phyloP scores from a whole-genome alignment of 2,113 vertebrate genomes.

The Neodon shergylaensis region DNA sequence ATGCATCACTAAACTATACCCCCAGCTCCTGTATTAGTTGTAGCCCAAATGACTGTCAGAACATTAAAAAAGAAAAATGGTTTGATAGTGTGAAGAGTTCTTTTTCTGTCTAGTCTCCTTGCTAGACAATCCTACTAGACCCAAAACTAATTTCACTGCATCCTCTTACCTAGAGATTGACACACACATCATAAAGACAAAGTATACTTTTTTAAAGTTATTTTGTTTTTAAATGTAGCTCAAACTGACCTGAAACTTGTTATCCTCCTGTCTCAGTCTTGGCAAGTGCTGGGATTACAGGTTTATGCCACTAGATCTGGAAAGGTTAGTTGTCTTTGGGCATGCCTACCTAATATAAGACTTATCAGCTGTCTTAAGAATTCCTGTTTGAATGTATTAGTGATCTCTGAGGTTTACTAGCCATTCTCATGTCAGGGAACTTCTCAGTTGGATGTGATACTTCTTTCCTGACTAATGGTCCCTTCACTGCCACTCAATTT shows the following conservation, averaged over 20 bases:
- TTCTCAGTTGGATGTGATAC: background rate
- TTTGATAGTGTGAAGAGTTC: background rate
- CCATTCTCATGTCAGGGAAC: background rate
- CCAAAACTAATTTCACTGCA: background rate
- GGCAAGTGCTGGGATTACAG: background rate
- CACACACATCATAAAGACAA: background rate
- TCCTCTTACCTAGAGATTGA: background rate
- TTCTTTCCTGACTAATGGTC: background rate
- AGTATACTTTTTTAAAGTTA: background rate
- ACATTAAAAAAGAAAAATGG: background rate
- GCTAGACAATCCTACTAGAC: background rate
- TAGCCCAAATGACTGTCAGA: background rate
- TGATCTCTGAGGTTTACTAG: background rate
- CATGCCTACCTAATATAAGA: background rate
- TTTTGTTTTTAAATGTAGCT: background rate
- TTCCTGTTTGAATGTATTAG: background rate
- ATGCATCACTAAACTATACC: background rate
- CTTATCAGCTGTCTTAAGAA: background rate
- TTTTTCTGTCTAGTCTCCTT: background rate
- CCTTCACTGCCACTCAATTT: background rate
- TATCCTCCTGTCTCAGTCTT: background rate
- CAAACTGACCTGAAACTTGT: background rate
- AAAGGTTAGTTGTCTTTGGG: background rate
- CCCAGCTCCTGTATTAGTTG: background rate
- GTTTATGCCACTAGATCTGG: background rate